Evolutionary conservation across 1,140 invertebrate species (phyloP), one percentile per base, ranked within the genome.

Genomic region (Solenopsis invicta): DNA sequence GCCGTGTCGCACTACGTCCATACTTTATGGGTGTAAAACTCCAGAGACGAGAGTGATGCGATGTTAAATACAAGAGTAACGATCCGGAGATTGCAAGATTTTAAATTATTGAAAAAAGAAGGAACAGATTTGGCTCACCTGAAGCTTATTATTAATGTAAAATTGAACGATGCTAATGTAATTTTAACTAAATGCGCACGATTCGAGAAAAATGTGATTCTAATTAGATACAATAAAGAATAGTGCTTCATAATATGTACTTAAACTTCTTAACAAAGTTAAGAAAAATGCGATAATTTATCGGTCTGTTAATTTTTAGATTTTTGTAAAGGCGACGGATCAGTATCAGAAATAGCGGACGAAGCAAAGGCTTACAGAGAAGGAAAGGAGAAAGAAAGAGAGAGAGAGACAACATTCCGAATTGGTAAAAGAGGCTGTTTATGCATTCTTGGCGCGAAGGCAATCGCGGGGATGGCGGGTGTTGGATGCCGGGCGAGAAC

Each of bases 401-500:
- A 41, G 8, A 41, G 41, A 41, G 8, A 41, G 41, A 41, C 2
- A 4, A 4, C 89, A 91, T 88, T 92, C 88, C 88, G 86, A 90
- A 88, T 87, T 85, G 75, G 74, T 82, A 89, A 88, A 87, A 85
- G 75, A 69, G 84, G 48, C 92, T 94, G 93, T 86, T 94, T 93
- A 93, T 92, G 91, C 92, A 94, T 94, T 94, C 93, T 92, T 91
- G 92, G 88, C 92, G 91, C 92, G 93, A 87, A 93, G 88, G 93
- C 93, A 94, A 94, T 94, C 92, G 93, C 88, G 87, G 90, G 85
- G 91, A 86, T 88, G 89, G 86, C 85, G 87, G 56, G 86, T 89
- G 88, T 86, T 87, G 91, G 88, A 85, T 81, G 88, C 87, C 86
- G 86, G 87, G 87, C 82, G 88, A 91, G 93, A 91, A 92, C 48